Conservation (phyloP, 1,140 invertebrate genomes). For the Atta texana region DNA sequence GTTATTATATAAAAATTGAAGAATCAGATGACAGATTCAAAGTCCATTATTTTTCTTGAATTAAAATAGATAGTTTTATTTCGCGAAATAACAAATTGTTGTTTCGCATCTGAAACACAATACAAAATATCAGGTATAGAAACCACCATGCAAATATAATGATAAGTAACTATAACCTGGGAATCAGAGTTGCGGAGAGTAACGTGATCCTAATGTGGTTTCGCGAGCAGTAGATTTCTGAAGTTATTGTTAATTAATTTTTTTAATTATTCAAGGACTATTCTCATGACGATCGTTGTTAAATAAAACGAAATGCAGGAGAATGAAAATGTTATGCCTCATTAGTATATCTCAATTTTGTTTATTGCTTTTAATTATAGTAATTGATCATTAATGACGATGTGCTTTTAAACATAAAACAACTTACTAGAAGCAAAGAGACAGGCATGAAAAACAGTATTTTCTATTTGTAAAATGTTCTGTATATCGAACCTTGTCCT, state of each 20-base stretch:
- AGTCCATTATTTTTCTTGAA: neutral
- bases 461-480: neutral
- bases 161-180: conserved; percentile 1
- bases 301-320: neutral
- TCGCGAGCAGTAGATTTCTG: conserved; percentile 34
- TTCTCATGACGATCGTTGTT: neutral
- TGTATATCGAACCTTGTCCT: neutral
- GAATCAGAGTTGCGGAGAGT: conserved; percentile 33
- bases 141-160: conserved; percentile 47
- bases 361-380: neutral
- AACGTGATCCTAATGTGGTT: conserved; percentile 34
- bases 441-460: neutral
- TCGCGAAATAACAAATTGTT: neutral
- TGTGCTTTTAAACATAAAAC: neutral
- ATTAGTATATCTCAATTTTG: neutral
- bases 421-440: neutral
- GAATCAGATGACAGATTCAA: neutral
- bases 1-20: neutral
- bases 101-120: conserved; percentile 30
- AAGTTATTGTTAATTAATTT: conserved; percentile 18
- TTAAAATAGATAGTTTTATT: conserved; percentile 16
- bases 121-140: conserved; percentile 26
- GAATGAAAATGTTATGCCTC: neutral
- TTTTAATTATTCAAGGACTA: conserved; percentile 37
- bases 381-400: neutral